Evolutionary conservation across 2,113 vertebrate genomes (phyloP), one percentile per base, ranked within the genome.

Genomic region (Cichladusa arquata): DNA sequence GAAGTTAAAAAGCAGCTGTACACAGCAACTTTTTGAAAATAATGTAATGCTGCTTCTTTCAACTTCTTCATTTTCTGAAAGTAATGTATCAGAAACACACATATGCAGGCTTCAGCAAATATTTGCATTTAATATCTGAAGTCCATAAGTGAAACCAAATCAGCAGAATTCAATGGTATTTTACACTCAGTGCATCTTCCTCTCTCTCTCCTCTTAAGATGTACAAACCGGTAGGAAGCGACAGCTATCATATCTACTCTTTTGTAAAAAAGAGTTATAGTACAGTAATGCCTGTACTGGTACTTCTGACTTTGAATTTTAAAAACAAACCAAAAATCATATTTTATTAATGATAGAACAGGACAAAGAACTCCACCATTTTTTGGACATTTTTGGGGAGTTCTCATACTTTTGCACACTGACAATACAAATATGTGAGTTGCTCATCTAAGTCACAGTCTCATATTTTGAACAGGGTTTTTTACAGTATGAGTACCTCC

Each of bases 51-150:
- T 1, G 38, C 40, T 91, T 74, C 26, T 70, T 83, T 84, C 57
- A 61, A 72, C n/a, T 86, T 82, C 77, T 74, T 66, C 29, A 65
- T 92, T 96, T 91, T 93, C 84, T 81, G 67, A 82, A 80, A 38
- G 64, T 9, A 79, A 65, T 5, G 0, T 53, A 64, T 72, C 40
- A 83, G 60, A 85, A 90, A 53, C 28, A 60, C 17, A 81, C 11
- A 67, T 82, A 54, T 91, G 44, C 88, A 81, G 50, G 50, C 74
- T 95, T 92, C 84, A 94, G 86, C 57, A 90, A 93, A 96, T 83
- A 95, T 69, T 92, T 92, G 29, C 85, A 88, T 81, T 85, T 90
- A 92, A 53, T 88, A 86, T 47, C 58, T 65, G 58, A 94, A 92
- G 58, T 76, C 53, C 28, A 40, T 88, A 82, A 92, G n/a, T 56